Evolutionary conservation across 2,797 vertebrate species (phyloP), one percentile per base, ranked within the genome.

Genomic region (Chelidonichthys spinosus): DNA sequence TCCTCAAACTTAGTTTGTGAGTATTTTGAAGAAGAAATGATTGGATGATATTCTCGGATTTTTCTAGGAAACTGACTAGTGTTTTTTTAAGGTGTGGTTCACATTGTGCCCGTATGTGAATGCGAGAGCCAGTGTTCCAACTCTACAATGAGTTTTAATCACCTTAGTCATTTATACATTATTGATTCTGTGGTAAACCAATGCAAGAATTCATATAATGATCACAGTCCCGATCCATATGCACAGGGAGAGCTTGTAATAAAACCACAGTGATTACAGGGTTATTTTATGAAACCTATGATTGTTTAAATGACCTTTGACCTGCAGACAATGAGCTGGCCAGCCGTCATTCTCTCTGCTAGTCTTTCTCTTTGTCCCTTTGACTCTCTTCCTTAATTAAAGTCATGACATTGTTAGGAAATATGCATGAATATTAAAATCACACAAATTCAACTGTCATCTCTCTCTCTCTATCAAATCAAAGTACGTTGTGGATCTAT

Each of bases 171-270:
- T 52, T 52, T 73, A 69, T 74, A 78, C 63, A 59, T 67, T 76
- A 89, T 85, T 75, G 87, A 87, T 87, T 64, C 17, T 11, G 32
- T 15, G n/a, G 17, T 44, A 53, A 53, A 69, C 39, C 54, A 32
- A 37, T 60, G 25, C 53, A 46, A 42, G 42, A 63, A 74, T 78
- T 75, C 53, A 54, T 35, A 78, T 84, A 85, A 71, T 50, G 70
- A 85, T 78, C 61, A 25, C 18, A 64, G 70, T 52, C 7, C 14
- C 18, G 50, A 82, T 78, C 66, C 40, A 81, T 59, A 69, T 0
- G 7, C 40, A 66, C 33, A 37, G 50, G 47, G 46, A 3, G 2
- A 47, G 9, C 37, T 25, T 14, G 7, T 58, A 72, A 63, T 55
- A 50, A 69, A 74, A 40, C 7, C 2, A 4, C 43, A 65, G 59